Base-by-base conservation (phyloP, 2,888 invertebrate species). In the Drosophila acutilabella region DNA sequence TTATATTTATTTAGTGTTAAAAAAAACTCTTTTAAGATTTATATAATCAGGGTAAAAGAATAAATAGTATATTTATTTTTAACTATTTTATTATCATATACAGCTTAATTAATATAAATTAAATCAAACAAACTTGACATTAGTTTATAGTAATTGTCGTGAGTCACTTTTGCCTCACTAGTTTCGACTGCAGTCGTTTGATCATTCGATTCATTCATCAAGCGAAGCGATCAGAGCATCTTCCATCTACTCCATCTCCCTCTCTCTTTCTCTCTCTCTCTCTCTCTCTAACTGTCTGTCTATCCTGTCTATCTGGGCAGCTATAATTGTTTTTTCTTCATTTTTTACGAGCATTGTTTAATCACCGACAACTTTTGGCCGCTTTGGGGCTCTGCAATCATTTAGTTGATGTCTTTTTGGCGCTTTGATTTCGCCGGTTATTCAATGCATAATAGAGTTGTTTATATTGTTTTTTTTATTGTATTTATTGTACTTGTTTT, bases 341-440 rank as follows among this genome's bases (percentile, higher is more conserved):
- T 14, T 58, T 42, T 67, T 67, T 53, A 58, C 78, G 77, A 57
- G 36, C 42, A 67, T 62, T 78, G 74, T 75, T 75, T 76, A 76
- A 76, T 76, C 79, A 76, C 75, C 75, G 71, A 74, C 75, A 76
- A 69, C 61, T 78, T 74, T 74, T 53, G 58, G 67, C 59, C 66
- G 59, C 53, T 38, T 36, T 11, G 33, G 47, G 45, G 23, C 58
- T 64, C 71, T 71, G 71, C 72, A 57, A 78, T 51, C 69, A 62
- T 56, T 69, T 64, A 47, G 54, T 42, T 69, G 59, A 70, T 74
- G 75, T 70, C 61, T 70, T 74, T 30, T 36, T 58, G 45, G 6
- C 51, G 52, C 77, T 81, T 81, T 81, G 81, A 81, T 87, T 61
- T 79, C 47, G 68, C 85, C 85, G 88, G 72, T 74, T 74, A 40